These are phyloP conservation scores for Epinephelus fuscoguttatus DNA, from an alignment of 2,113 vertebrate genomes.

Conservation along the genomic window DNA sequence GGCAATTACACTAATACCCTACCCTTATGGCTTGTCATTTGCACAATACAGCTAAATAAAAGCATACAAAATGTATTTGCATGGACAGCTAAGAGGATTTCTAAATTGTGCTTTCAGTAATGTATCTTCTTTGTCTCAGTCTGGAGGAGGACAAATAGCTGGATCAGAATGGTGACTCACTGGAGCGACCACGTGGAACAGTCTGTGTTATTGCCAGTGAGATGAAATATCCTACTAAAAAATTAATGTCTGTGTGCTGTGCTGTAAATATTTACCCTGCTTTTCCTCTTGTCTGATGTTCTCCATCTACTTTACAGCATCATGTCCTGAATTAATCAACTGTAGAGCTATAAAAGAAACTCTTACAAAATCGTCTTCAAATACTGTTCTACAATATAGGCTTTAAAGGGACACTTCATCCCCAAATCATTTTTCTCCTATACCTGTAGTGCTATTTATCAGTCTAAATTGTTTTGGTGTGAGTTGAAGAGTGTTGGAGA, in stretches of 20 bases:
- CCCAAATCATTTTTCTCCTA: too few relatives aligned
- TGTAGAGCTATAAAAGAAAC: not conserved
- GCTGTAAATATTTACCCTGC: constrained; percentile 1
- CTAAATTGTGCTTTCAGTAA: constrained; percentile 27
- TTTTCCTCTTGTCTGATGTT: constrained; percentile 16
- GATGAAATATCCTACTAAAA: constrained; percentile 26
- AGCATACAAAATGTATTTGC: constrained; percentile 24
- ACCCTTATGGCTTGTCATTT: not conserved
- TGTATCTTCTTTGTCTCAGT: constrained; percentile 21
- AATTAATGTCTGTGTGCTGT: not conserved
- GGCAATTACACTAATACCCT: constrained; percentile 10
- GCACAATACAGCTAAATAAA: constrained; percentile 10
- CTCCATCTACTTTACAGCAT: not conserved
- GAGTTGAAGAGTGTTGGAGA: too few relatives aligned
- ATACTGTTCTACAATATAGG: not conserved
- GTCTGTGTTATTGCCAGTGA: constrained; percentile 15
- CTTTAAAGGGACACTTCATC: too few relatives aligned
- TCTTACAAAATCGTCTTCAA: not conserved
- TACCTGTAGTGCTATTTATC: too few relatives aligned
- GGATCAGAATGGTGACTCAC: constrained; percentile 44
- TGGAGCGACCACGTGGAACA: constrained; percentile 1
- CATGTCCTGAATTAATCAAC: not conserved
- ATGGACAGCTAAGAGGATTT: constrained; percentile 46
- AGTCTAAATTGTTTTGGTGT: too few relatives aligned
- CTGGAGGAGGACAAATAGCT: constrained; percentile 39